phyloP scores from a whole-genome alignment of 2,797 vertebrate species.

The Bothrops alternatus region DNA sequence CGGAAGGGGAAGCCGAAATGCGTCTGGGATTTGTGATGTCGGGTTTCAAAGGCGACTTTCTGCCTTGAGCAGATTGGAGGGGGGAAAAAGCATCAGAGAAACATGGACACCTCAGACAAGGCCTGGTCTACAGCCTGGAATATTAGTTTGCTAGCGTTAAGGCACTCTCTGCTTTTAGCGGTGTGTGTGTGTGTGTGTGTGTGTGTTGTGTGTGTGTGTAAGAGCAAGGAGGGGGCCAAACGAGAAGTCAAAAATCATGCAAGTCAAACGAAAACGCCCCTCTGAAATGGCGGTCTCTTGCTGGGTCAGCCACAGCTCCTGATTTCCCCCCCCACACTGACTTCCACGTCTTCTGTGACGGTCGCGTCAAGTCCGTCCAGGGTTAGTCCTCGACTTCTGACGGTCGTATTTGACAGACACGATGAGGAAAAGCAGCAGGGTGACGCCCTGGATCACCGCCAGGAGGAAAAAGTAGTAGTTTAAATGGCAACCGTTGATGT shows the following conservation, averaged over 20 bases:
- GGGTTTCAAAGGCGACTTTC: neutral
- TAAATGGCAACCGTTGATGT: slow-evolving; percentile 91
- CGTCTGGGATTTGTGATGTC: neutral
- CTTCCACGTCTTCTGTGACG: neutral
- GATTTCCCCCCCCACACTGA: neutral
- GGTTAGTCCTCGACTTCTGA: slow-evolving; percentile 62
- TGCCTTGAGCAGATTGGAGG: slow-evolving; percentile 13
- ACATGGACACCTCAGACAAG: neutral
- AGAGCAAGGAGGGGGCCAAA: neutral
- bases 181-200: neutral
- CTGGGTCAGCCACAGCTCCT: neutral
- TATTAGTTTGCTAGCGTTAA: slow-evolving; percentile 37
- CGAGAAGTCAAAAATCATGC: slow-evolving; percentile 33
- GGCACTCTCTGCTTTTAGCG: slow-evolving; percentile 54
- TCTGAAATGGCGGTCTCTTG: neutral
- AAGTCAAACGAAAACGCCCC: slow-evolving; percentile 10
- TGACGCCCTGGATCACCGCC: slow-evolving; percentile 90
- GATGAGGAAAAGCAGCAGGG: slow-evolving; percentile 90
- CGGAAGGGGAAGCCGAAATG: neutral
- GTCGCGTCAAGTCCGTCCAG: slow-evolving; percentile 61
- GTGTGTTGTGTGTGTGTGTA: neutral
- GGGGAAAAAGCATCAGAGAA: slow-evolving; percentile 20
- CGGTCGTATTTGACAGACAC: slow-evolving; percentile 90
- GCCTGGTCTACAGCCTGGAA: neutral
- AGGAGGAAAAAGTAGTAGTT: slow-evolving; percentile 97